A percentile compares a stretch with the other conserved stretches of the same genome.
Evolutionary conservation across 1,140 invertebrate genomes (phyloP).

Genomic region (Tetramorium alpestre): DNA sequence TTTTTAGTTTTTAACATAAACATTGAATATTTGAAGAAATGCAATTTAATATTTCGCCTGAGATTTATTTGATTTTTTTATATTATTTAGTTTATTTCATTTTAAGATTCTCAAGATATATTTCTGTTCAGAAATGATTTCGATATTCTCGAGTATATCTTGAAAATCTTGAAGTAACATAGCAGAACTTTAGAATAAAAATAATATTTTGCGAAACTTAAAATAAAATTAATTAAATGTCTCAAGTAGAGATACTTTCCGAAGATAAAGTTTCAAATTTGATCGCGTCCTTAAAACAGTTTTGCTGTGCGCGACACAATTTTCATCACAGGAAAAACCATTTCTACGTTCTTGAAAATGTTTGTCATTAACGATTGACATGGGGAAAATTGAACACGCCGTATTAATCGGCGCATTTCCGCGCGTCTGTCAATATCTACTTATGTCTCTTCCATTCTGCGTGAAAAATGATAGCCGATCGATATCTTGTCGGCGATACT

Average conservation of each 20-base stretch:
- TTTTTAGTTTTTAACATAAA: neutral
- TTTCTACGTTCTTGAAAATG: neutral
- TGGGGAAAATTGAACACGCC: neutral
- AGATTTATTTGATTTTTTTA: neutral
- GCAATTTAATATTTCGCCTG: neutral
- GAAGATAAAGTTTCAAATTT: neutral
- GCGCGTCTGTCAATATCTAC: slow-evolving; percentile 35
- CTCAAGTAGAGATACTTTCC: neutral
- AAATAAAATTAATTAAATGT: neutral
- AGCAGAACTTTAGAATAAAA: too few relatives aligned
- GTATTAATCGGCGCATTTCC: slow-evolving; percentile 25
- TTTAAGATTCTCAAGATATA: neutral
- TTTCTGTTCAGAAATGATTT: neutral
- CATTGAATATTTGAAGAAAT: neutral
- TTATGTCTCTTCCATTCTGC: slow-evolving; percentile 27
- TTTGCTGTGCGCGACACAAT: neutral
- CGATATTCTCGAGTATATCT: too few relatives aligned
- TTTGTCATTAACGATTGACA: slow-evolving; percentile 28
- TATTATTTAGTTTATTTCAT: neutral
- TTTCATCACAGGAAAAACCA: neutral
- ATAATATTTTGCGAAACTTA: neutral
- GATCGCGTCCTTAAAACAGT: neutral
- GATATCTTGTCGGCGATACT: slow-evolving; percentile 35
- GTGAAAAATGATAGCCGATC: slow-evolving; percentile 57
- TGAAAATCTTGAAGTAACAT: too few relatives aligned